Evolutionary conservation across 1,140 invertebrate species (phyloP).

Genomic region (Ips nitidus): DNA sequence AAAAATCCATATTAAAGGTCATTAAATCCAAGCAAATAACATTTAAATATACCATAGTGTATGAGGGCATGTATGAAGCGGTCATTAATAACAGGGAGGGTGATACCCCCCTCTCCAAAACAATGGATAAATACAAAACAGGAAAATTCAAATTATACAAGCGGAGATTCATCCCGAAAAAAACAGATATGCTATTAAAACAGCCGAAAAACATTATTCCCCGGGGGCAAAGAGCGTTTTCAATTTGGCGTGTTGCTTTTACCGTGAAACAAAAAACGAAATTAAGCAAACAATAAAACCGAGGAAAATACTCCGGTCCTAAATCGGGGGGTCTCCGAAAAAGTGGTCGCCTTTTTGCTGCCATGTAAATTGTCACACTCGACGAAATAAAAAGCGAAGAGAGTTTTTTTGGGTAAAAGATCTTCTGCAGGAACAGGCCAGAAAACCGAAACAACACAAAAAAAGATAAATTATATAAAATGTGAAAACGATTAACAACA

Average conservation of each 20-base stretch:
- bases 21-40: background rate
- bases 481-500: too few relatives aligned
- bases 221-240: background rate
- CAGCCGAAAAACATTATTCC: slow-evolving; percentile 1
- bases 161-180: background rate
- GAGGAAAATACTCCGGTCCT: background rate
- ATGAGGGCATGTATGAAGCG: too few relatives aligned
- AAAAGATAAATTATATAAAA: too few relatives aligned
- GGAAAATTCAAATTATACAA: background rate
- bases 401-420: too few relatives aligned
- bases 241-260: background rate
- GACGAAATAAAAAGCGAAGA: background rate
- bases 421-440: too few relatives aligned
- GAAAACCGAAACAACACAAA: too few relatives aligned
- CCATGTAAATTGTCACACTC: slow-evolving; percentile 7
- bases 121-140: too few relatives aligned
- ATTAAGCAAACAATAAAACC: slow-evolving; percentile 13
- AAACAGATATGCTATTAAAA: background rate
- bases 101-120: too few relatives aligned
- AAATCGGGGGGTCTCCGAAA: slow-evolving; percentile 2
- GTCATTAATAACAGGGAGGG: too few relatives aligned
- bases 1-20: background rate
- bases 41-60: too few relatives aligned
- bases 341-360: slow-evolving; percentile 2
- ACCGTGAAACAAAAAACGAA: slow-evolving; percentile 2